A percentile compares a stretch with the other conserved stretches of the same genome.
phyloP scores from a whole-genome alignment of 2,797 vertebrate genomes.

The Poeciliopsis infans region DNA sequence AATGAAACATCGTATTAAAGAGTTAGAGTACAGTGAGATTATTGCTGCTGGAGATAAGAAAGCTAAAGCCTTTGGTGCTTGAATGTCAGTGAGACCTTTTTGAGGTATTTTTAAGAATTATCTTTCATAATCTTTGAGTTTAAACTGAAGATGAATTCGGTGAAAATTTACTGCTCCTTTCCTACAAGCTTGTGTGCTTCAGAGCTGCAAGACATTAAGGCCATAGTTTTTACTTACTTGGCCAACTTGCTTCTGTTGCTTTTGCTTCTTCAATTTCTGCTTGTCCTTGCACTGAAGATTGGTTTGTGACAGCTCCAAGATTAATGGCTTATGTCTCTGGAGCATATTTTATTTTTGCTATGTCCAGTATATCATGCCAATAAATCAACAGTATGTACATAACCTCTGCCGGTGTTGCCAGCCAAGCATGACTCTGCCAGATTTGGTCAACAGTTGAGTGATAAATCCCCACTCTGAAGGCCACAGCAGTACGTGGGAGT shows the following conservation, averaged over 20 bases:
- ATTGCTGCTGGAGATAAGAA: constrained; percentile 2
- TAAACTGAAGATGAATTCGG: neutral
- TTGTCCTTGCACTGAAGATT: constrained; percentile 72
- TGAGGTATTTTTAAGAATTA: neutral
- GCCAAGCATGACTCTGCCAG: constrained; percentile 62
- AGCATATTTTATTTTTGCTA: constrained; percentile 77
- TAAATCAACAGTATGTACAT: constrained; percentile 72
- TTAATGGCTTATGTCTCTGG: constrained; percentile 62
- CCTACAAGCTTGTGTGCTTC: neutral
- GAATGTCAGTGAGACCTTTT: neutral
- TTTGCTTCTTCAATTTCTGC: constrained; percentile 57
- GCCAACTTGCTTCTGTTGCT: constrained; percentile 46
- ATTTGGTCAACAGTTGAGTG: constrained; percentile 72
- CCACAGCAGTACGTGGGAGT: constrained; percentile 65
- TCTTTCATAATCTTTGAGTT: constrained; percentile 2
- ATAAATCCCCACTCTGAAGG: constrained; percentile 70
- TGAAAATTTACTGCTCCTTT: constrained; percentile 14
- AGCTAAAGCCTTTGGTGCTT: neutral
- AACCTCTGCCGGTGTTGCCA: constrained; percentile 59
- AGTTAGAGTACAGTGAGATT: constrained; percentile 7
- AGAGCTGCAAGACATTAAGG: constrained; percentile 10
- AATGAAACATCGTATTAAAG: constrained; percentile 25
- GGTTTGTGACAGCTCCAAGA: constrained; percentile 69
- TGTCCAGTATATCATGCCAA: constrained; percentile 63
- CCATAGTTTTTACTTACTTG: constrained; percentile 55